Evolutionary conservation across 2,113 vertebrate species (phyloP).

Genomic region (Daboia siamensis): DNA sequence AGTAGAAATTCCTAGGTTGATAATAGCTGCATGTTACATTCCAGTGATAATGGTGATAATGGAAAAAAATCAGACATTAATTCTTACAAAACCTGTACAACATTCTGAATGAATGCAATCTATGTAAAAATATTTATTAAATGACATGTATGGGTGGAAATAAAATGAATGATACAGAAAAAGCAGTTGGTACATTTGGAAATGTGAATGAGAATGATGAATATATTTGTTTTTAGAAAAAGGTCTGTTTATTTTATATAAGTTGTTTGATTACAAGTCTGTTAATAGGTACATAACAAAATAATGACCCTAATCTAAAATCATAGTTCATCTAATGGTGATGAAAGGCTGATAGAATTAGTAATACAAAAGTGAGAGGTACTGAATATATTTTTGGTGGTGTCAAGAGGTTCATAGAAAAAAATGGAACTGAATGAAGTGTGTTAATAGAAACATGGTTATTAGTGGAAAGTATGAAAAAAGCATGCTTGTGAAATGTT

Average conservation of each 20-base stretch:
- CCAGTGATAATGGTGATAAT: not conserved
- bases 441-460: not conserved
- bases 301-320: not conserved
- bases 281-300: not conserved
- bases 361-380: not conserved
- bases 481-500: not conserved
- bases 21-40: not conserved
- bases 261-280: not conserved
- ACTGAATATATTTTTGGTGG: not conserved
- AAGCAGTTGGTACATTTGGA: not conserved
- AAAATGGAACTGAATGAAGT: not conserved
- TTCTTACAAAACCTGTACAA: not conserved
- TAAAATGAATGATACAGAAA: not conserved
- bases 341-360: not conserved
- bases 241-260: not conserved
- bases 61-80: not conserved
- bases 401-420: not conserved
- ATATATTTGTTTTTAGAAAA: not conserved
- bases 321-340: not conserved
- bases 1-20: not conserved
- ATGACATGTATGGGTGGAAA: not conserved
- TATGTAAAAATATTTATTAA: not conserved
- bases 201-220: not conserved
- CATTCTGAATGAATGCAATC: not conserved
- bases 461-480: not conserved